Conservation (phyloP, 2,888 invertebrate species). For the Oithona nana region DNA sequence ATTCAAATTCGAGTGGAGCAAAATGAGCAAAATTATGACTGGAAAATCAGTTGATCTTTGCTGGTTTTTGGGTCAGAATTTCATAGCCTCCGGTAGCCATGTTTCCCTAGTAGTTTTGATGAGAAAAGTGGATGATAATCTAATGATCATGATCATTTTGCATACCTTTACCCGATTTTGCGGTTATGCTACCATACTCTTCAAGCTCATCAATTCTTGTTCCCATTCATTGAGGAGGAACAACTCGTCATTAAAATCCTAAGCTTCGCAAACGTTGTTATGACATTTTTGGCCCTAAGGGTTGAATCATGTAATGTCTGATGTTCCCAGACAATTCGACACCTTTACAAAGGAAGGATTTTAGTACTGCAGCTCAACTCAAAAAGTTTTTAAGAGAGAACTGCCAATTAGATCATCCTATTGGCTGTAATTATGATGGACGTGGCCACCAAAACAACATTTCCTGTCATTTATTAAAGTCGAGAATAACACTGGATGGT, state of each 20-base stretch:
- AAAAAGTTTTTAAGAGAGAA: background rate
- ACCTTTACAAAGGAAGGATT: too few species aligned
- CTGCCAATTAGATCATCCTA: background rate
- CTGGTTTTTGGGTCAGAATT: too few species aligned
- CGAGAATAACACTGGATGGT: background rate
- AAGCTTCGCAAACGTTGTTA: background rate
- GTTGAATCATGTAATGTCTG: background rate
- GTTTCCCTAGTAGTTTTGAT: background rate
- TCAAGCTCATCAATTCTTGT: background rate
- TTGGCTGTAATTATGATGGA: background rate
- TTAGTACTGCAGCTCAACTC: background rate
- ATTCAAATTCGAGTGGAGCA: too few species aligned
- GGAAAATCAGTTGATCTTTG: too few species aligned
- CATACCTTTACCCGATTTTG: background rate
- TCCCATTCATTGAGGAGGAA: background rate
- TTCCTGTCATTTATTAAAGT: background rate
- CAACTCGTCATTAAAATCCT: background rate
- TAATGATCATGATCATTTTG: background rate
- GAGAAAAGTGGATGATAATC: background rate
- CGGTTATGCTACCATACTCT: background rate
- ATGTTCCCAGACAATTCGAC: background rate
- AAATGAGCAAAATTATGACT: too few species aligned
- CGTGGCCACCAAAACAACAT: background rate
- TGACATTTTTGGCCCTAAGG: background rate
- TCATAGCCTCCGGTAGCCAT: too few species aligned